Base-by-base conservation (phyloP, 2,888 invertebrate species). In the Serripes groenlandicus region DNA sequence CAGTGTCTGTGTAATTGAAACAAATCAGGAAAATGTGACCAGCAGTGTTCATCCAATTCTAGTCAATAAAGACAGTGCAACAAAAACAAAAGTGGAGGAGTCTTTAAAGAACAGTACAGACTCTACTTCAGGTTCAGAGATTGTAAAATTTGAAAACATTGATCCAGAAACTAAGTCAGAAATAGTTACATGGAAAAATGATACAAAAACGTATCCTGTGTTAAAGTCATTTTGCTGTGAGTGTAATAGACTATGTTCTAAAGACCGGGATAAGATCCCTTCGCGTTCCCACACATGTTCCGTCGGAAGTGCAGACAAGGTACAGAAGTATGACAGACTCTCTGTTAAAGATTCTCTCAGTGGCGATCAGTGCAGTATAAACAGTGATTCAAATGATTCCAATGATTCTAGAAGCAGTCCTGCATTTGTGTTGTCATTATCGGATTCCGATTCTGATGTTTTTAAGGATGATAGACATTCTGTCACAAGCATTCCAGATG, bases 191-290 rank as follows among this genome's bases (percentile, higher is more conserved):
- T 80, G 84, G 84, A 77, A 71, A 30, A 73, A 80, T 37, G 86
- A 86, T 32, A 76, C 76, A 23, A 71, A 81, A 66, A 32, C 74
- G 18, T 79, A 78, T 68, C 42, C 64, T 54, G 77, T 83, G 5
- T 60, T 73, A 30, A 66, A 66, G 35, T 52, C 66, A 32, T 49
- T 86, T 62, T 86, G 86, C 70, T 66, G 73, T 74, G 86, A 86
- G 62, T 83, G 83, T 74, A 86, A 83, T 35, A 56, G 83, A 70
- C 68, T 83, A 21, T 71, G 78, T 78, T 86, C 86, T 37, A 66
- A 52, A 56, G 81, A 86, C 58, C 78, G 62, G 30, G 86, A 81
- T 32, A 75, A 75, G 49, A 86, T 86, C n/a, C 69, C 83, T 9
- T 77, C 86, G 1, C 58, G 76, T 23, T 81, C 74, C 26, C 83